These are phyloP conservation scores for Limosa lapponica DNA, from an alignment of 2,797 vertebrate species.

Conservation along the genomic window DNA sequence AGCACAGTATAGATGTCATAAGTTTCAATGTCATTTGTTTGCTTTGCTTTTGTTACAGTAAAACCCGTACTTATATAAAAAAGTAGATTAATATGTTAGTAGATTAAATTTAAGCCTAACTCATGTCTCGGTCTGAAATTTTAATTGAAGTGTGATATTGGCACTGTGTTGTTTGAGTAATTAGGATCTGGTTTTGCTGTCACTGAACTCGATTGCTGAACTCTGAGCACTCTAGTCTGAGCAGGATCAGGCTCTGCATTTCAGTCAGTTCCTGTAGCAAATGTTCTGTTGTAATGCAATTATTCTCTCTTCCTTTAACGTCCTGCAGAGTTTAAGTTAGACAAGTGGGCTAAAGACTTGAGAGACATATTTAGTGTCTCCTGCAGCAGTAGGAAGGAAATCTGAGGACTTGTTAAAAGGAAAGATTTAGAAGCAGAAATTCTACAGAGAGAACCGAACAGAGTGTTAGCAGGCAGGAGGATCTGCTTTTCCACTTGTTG, in stretches of 20 bases:
- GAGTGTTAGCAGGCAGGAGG: conserved; percentile 71
- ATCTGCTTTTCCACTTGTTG: conserved; percentile 92
- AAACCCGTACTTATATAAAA: not conserved
- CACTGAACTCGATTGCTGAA: not conserved
- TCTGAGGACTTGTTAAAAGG: conserved; percentile 84
- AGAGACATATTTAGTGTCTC: conserved; percentile 54
- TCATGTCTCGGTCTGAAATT: not conserved
- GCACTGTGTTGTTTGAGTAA: not conserved
- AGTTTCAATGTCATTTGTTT: not conserved
- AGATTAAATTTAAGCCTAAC: not conserved
- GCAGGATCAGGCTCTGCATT: not conserved
- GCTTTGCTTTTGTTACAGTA: not conserved
- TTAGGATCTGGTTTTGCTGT: not conserved
- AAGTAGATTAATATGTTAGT: not conserved
- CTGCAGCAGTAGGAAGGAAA: conserved; percentile 82
- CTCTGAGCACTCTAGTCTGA: not conserved
- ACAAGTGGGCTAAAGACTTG: conserved; percentile 29
- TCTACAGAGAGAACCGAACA: conserved; percentile 76
- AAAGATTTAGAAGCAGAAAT: conserved; percentile 83
- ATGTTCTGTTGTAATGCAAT: not conserved
- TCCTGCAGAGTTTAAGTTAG: conserved; percentile 41
- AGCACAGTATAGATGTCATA: not conserved
- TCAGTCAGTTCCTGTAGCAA: not conserved
- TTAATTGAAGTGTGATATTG: not conserved
- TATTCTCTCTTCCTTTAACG: conserved; percentile 33